Evolutionary conservation across 92 coral and sea anemone species (phyloP).

Genomic region (Zoanthus gigantus): DNA sequence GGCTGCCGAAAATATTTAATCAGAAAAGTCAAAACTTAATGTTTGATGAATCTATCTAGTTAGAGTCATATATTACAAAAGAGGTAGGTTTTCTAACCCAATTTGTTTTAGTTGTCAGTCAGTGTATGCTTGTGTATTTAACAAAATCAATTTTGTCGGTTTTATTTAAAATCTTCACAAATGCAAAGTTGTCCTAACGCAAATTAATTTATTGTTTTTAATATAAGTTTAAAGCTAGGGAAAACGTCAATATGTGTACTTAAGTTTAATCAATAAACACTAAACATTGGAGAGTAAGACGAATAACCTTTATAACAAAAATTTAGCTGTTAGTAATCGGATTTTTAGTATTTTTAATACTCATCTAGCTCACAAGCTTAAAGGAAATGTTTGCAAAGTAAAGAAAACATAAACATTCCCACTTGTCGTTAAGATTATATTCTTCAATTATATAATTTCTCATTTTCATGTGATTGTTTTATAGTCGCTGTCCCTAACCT

Average conservation of each 20-base stretch:
- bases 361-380: background rate
- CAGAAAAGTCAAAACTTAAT: too few relatives aligned
- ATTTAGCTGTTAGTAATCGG: too few relatives aligned
- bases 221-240: background rate
- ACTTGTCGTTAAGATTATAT: too few relatives aligned
- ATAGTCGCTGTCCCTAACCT: background rate
- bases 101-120: background rate
- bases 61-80: background rate
- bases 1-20: too few relatives aligned
- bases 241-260: background rate
- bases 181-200: slow-evolving; percentile 20
- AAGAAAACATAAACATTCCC: background rate
- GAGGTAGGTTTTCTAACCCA: background rate
- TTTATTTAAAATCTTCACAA: background rate
- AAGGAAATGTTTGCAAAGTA: background rate
- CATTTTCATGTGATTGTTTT: background rate
- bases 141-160: background rate
- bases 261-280: too few relatives aligned
- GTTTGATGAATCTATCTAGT: too few relatives aligned
- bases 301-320: background rate
- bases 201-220: slow-evolving; percentile 5
- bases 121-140: background rate
- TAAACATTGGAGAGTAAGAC: background rate
- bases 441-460: background rate
- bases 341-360: background rate